These are phyloP conservation scores for Lordiphosa fenestrarum DNA, from an alignment of 2,888 invertebrate species.

Conservation along the genomic window DNA sequence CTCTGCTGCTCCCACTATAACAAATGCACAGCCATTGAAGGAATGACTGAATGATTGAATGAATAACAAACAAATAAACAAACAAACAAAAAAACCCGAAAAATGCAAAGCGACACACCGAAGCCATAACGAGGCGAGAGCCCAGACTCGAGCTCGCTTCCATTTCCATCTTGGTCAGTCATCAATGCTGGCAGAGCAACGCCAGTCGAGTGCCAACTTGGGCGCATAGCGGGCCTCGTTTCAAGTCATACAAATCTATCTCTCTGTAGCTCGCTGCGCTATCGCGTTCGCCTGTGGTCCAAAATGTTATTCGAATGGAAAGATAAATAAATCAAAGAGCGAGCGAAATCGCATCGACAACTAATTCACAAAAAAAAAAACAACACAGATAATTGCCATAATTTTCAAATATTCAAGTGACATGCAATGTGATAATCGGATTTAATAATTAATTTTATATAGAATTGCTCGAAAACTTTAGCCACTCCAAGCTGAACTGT, in stretches of 20 bases:
- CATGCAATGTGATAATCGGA: conserved; percentile 47
- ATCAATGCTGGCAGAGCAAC: conserved; percentile 25
- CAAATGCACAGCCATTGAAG: neutral
- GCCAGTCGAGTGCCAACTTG: conserved; percentile 61
- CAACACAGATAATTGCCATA: conserved; percentile 15
- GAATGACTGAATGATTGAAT: conserved; percentile 1
- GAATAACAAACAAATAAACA: conserved; percentile 14
- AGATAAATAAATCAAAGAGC: conserved; percentile 29
- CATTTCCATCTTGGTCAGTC: conserved; percentile 31
- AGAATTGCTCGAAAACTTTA: conserved; percentile 1
- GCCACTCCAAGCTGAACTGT: neutral
- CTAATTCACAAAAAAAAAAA: conserved; percentile 4
- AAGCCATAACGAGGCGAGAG: conserved; percentile 16
- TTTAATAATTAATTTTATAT: conserved; percentile 1
- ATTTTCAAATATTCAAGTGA: conserved; percentile 28
- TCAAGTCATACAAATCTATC: conserved; percentile 13
- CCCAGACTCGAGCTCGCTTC: conserved; percentile 12
- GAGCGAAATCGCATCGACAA: conserved; percentile 45
- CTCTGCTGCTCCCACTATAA: neutral
- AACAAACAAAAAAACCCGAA: conserved; percentile 27
- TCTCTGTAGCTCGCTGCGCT: conserved; percentile 15
- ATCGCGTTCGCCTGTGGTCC: conserved; percentile 18
- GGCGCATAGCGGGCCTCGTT: conserved; percentile 57
- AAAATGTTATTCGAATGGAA: conserved; percentile 17
- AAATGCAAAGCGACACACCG: conserved; percentile 10